Conservation (phyloP, 2,888 invertebrate species). For the Zeuzera pyrina region DNA sequence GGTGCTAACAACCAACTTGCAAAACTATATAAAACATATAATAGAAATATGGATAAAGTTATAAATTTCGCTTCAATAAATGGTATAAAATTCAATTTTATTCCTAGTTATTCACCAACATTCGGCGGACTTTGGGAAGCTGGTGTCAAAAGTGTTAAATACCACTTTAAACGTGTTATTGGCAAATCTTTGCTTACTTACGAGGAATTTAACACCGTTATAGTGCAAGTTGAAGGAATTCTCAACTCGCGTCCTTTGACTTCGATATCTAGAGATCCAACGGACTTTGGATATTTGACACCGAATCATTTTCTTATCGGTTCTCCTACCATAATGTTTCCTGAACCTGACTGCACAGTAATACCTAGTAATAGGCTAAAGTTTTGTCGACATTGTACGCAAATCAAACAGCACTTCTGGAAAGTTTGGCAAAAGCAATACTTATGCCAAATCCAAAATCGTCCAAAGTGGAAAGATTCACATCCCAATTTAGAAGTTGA, state of each 20-base stretch:
- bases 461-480: constrained; percentile 7
- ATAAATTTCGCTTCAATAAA: constrained; percentile 1
- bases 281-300: no score
- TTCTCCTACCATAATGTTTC: no score
- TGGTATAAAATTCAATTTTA: constrained; percentile 20
- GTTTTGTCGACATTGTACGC: no score
- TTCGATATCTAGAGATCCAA: constrained; percentile 17
- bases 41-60: constrained; percentile 3
- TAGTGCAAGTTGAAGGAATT: no score
- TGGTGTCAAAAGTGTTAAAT: constrained; percentile 19
- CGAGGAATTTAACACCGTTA: no score
- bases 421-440: constrained; percentile 8
- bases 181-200: no score
- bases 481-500: constrained; percentile 6
- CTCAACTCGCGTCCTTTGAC: constrained; percentile 19
- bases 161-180: constrained; percentile 18
- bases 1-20: constrained; percentile 8
- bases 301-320: no score
- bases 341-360: no score
- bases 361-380: no score
- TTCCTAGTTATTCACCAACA: constrained; percentile 20
- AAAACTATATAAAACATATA: constrained; percentile 7
- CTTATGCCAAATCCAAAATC: constrained; percentile 4
- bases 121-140: constrained; percentile 25
- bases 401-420: constrained; percentile 8